phyloP scores from a whole-genome alignment of 2,797 vertebrate species.

The Hippopotamyrus pictus region DNA sequence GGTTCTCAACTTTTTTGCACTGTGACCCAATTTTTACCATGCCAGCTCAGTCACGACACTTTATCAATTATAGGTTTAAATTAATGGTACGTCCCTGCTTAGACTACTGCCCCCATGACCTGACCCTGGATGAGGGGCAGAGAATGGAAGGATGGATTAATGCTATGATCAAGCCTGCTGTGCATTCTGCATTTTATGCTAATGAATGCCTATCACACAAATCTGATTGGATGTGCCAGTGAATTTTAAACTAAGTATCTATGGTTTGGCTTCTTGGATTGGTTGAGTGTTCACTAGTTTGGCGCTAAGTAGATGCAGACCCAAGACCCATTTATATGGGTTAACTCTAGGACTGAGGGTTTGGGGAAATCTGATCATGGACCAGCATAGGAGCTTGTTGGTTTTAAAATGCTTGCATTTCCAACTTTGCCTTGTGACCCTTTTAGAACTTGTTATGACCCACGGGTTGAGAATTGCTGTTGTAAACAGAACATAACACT shows the following conservation, averaged over 20 bases:
- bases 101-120: background rate
- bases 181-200: background rate
- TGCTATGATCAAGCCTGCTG: background rate
- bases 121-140: background rate
- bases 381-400: background rate
- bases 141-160: background rate
- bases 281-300: background rate
- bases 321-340: background rate
- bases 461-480: background rate
- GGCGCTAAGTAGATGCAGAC: background rate
- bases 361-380: background rate
- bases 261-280: background rate
- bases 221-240: background rate
- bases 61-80: background rate
- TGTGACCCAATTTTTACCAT: background rate
- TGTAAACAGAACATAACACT: background rate
- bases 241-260: background rate
- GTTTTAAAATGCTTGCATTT: background rate
- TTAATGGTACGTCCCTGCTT: background rate
- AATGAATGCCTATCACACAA: background rate
- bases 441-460: background rate
- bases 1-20: background rate
- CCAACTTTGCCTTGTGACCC: background rate
- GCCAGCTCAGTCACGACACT: background rate
- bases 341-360: background rate